Conservation (phyloP, 2,113 vertebrate species). For the Syngnathus typhle region DNA sequence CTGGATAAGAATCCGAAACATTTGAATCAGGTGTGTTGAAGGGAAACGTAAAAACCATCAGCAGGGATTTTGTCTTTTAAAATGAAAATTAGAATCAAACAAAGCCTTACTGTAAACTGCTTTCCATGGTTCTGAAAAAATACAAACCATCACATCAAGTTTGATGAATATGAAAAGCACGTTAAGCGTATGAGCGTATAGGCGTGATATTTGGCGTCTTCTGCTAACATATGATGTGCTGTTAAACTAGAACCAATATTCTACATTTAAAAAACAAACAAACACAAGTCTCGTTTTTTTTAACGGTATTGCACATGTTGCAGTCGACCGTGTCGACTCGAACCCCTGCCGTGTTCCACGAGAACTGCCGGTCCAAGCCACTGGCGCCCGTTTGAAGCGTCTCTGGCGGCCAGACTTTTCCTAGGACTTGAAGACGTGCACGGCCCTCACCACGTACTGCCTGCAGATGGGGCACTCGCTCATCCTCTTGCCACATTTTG, state of each 20-base stretch:
- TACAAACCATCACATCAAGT: constrained; percentile 17
- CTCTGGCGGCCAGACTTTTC: constrained; percentile 9
- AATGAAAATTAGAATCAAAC: not conserved
- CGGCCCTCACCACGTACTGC: constrained; percentile 93
- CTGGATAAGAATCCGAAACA: too few species aligned
- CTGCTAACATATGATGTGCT: constrained; percentile 16
- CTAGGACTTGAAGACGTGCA: constrained; percentile 96
- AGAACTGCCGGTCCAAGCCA: not conserved
- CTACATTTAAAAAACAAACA: constrained; percentile 18
- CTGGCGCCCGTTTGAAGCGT: not conserved
- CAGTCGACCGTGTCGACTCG: constrained; percentile 50
- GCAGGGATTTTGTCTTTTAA: too few species aligned
- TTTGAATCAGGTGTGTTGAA: too few species aligned
- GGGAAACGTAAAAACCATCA: too few species aligned
- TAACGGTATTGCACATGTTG: constrained; percentile 65
- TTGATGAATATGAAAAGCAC: constrained; percentile 49
- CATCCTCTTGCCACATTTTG: constrained; percentile 96
- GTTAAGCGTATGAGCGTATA: constrained; percentile 28
- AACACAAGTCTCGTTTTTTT: constrained; percentile 29
- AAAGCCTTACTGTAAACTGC: not conserved
- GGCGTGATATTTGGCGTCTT: constrained; percentile 58
- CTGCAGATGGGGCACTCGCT: constrained; percentile 98
- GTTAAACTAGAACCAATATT: constrained; percentile 22
- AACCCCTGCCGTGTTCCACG: constrained; percentile 37
- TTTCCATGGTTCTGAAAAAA: not conserved